A percentile compares a stretch with the other conserved stretches of the same genome.
phyloP scores from a whole-genome alignment of 2,797 vertebrate species.

The Gymnoscopelus braueri region DNA sequence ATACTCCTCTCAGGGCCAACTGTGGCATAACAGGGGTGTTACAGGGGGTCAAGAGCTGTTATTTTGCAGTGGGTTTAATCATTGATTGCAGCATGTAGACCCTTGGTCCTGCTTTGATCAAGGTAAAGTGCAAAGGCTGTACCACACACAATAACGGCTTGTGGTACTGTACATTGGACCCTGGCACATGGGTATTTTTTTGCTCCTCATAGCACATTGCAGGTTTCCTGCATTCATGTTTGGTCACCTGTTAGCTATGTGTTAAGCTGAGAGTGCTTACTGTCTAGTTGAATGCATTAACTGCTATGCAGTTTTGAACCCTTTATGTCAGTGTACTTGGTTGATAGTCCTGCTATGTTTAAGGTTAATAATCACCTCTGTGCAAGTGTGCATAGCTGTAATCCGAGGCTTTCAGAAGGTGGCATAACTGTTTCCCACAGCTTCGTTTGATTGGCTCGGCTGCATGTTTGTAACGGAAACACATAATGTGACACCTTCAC shows the following conservation, averaged over 20 bases:
- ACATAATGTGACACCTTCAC: too few species aligned
- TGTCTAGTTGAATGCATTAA: background rate
- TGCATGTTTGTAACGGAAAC: too few species aligned
- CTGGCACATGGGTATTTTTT: background rate
- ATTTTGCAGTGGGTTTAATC: slow-evolving; percentile 61
- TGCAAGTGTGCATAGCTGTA: background rate
- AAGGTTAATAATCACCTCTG: too few species aligned
- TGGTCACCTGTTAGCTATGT: background rate
- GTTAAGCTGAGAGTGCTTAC: background rate
- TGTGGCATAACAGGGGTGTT: background rate
- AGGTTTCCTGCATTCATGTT: slow-evolving; percentile 15
- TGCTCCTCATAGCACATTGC: slow-evolving; percentile 2
- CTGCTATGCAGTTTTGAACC: too few species aligned
- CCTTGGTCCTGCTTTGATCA: slow-evolving; percentile 36
- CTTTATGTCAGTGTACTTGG: background rate
- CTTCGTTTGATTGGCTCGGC: too few species aligned
- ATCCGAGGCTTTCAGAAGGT: background rate
- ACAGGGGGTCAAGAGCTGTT: slow-evolving; percentile 12
- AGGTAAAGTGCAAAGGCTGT: slow-evolving; percentile 65
- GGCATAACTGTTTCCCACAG: background rate
- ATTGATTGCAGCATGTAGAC: slow-evolving; percentile 60
- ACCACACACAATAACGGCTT: slow-evolving; percentile 5
- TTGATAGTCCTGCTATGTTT: background rate
- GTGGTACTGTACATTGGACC: slow-evolving; percentile 15
- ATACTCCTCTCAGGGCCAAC: background rate